A percentile compares a stretch with the other conserved stretches of the same genome.
These are phyloP conservation scores for Rhabditoides inermis DNA, from an alignment of 2,888 invertebrate species.

Conservation along the genomic window DNA sequence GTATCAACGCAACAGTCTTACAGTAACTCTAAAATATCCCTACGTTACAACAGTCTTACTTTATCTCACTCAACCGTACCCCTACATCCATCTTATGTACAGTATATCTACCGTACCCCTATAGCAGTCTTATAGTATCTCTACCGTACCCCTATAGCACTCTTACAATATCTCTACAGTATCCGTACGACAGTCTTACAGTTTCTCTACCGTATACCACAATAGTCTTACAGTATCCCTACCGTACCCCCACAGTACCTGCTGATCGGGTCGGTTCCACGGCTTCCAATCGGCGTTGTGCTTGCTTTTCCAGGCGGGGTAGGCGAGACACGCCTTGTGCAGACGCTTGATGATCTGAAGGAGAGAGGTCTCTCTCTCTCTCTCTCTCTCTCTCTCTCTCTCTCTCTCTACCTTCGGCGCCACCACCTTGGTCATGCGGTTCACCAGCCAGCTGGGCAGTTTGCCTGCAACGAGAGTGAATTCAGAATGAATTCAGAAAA, in stretches of 20 bases:
- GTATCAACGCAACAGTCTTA: background rate
- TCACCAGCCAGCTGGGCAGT: constrained; percentile 79
- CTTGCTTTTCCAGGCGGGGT: constrained; percentile 73
- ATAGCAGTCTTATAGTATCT: background rate
- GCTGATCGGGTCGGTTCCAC: constrained; percentile 78
- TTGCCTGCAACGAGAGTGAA: constrained; percentile 32
- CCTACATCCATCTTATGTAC: background rate
- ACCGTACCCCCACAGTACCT: constrained; percentile 14
- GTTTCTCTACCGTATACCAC: background rate
- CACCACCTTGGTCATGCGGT: constrained; percentile 75
- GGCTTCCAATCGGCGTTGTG: constrained; percentile 72
- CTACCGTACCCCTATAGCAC: background rate
- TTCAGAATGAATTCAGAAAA: background rate
- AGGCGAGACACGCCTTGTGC: constrained; percentile 71
- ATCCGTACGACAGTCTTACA: constrained; percentile 1
- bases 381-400: constrained; percentile 35
- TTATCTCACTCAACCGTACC: background rate
- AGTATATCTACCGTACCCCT: no score
- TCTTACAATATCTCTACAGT: no score
- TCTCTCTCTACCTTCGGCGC: constrained; percentile 68
- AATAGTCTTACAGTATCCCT: no score
- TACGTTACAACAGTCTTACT: constrained; percentile 9
- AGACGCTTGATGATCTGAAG: constrained; percentile 68
- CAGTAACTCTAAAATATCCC: no score
- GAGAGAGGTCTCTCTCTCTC: no score